phyloP scores from a whole-genome alignment of 2,113 vertebrate species.

The Pelvicachromis taeniatus region DNA sequence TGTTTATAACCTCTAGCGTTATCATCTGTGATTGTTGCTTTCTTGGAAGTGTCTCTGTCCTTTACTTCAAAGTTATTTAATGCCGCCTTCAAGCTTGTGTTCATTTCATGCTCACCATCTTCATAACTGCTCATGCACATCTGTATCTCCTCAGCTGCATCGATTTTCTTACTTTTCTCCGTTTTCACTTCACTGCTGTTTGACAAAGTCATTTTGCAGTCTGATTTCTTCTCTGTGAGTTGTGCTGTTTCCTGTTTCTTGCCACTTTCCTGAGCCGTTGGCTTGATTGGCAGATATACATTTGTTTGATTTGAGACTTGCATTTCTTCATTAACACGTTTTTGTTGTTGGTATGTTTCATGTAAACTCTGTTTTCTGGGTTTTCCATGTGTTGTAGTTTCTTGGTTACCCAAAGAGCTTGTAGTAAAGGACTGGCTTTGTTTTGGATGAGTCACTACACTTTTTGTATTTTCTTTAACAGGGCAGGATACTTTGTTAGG shows the following conservation, averaged over 20 bases:
- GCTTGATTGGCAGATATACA: neutral
- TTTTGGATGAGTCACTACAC: slow-evolving; percentile 32
- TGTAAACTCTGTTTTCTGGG: neutral
- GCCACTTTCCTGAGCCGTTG: slow-evolving; percentile 1
- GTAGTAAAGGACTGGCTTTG: slow-evolving; percentile 7
- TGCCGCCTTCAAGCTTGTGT: slow-evolving; percentile 33
- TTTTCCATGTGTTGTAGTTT: neutral
- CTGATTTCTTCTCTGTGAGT: neutral
- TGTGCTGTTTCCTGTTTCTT: neutral
- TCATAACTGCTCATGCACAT: slow-evolving; percentile 50
- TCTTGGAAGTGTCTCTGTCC: slow-evolving; percentile 44
- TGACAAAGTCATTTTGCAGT: neutral
- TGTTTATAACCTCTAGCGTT: neutral
- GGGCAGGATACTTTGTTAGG: slow-evolving; percentile 65
- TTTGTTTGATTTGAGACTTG: neutral
- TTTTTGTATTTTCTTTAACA: slow-evolving; percentile 14
- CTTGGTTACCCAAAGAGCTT: slow-evolving; percentile 15
- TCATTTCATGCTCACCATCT: slow-evolving; percentile 40
- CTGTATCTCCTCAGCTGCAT: slow-evolving; percentile 57
- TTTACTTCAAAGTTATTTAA: slow-evolving; percentile 54
- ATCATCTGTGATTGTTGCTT: slow-evolving; percentile 23
- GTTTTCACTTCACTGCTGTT: slow-evolving; percentile 9
- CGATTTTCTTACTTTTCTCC: slow-evolving; percentile 65
- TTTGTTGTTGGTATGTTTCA: neutral
- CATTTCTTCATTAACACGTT: neutral